Percentiles rank a stretch among this genome's conserved stretches.
Conservation (phyloP, 1,140 invertebrate genomes). For the Phymorhynchus buccinoides region DNA sequence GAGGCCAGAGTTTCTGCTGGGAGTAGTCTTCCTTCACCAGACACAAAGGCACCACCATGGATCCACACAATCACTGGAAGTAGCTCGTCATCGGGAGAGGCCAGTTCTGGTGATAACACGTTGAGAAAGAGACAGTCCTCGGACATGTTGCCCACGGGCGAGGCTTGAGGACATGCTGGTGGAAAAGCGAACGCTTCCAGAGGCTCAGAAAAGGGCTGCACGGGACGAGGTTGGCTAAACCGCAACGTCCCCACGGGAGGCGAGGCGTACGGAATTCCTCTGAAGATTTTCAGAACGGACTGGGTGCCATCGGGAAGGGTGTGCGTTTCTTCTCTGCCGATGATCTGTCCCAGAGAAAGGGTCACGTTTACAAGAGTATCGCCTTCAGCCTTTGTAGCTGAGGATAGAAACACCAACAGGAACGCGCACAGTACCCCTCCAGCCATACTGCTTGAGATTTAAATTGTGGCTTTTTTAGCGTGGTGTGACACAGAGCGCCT, state of each 20-base stretch:
- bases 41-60: slow-evolving; percentile 74
- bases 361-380: slow-evolving; percentile 5
- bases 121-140: slow-evolving; percentile 21
- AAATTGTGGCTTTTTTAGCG: no score
- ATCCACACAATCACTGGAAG: slow-evolving; percentile 72
- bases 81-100: neutral
- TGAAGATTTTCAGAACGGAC: neutral
- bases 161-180: neutral
- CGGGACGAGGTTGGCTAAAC: neutral
- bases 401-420: no score
- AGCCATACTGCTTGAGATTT: no score
- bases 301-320: neutral
- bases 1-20: slow-evolving; percentile 81
- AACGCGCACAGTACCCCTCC: no score
- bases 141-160: neutral
- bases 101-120: neutral
- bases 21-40: slow-evolving; percentile 71
- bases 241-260: neutral
- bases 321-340: neutral
- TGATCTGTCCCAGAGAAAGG: neutral
- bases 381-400: neutral
- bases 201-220: neutral
- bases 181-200: neutral
- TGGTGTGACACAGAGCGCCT: no score
- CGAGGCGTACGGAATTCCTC: slow-evolving; percentile 7